Percentiles rank a stretch among this genome's conserved stretches.
Conservation (phyloP, 2,888 invertebrate species). For the Portevinia maculata region DNA sequence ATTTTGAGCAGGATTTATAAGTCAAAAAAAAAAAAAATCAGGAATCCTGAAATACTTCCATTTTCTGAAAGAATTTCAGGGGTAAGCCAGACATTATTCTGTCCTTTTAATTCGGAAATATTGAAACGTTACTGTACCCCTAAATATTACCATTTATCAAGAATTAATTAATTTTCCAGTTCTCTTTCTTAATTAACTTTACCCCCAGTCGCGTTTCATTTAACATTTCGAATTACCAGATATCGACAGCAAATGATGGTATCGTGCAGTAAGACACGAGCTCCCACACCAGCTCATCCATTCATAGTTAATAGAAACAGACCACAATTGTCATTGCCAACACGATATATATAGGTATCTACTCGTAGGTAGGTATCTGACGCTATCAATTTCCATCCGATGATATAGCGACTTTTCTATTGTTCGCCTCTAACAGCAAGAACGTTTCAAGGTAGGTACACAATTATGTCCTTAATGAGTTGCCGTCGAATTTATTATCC, state of each 20-base stretch:
- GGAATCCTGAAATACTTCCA: too few relatives aligned
- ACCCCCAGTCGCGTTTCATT: background rate
- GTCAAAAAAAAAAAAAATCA: too few relatives aligned
- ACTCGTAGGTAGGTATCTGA: too few relatives aligned
- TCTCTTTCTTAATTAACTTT: slow-evolving; percentile 30
- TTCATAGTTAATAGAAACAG: slow-evolving; percentile 51
- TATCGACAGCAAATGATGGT: slow-evolving; percentile 6
- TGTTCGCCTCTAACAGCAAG: slow-evolving; percentile 26
- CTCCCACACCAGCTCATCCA: background rate
- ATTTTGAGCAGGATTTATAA: too few relatives aligned
- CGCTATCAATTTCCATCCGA: slow-evolving; percentile 60
- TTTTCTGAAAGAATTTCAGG: too few relatives aligned
- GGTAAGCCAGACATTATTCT: too few relatives aligned
- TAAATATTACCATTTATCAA: background rate
- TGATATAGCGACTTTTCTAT: slow-evolving; percentile 47
- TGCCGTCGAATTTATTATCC: slow-evolving; percentile 68
- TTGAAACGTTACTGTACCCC: too few relatives aligned
- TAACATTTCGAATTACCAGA: background rate
- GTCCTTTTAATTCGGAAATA: too few relatives aligned
- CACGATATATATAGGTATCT: slow-evolving; percentile 41
- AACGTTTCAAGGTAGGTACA: slow-evolving; percentile 40
- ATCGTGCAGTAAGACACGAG: slow-evolving; percentile 6
- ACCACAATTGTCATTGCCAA: slow-evolving; percentile 44
- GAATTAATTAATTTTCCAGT: slow-evolving; percentile 17
- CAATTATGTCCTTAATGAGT: slow-evolving; percentile 65